Base-by-base conservation (phyloP, 2,888 invertebrate genomes). In the Drosophila stalkeri region DNA sequence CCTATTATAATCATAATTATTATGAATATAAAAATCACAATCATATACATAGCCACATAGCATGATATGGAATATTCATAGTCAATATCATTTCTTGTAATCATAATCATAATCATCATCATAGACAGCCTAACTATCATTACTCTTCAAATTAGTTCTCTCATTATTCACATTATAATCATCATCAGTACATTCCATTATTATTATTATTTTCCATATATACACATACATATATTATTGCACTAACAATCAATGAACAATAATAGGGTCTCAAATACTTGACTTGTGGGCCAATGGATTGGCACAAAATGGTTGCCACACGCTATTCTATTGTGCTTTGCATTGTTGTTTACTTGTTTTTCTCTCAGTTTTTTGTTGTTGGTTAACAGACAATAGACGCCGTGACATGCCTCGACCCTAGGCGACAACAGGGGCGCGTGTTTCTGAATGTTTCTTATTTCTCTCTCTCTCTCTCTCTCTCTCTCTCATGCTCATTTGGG, bases 221-320 rank as follows among this genome's bases (percentile, higher is more conserved):
- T 3, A 27, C 1, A 46, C 3, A 46, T 16, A n/a, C 6, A n/a
- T 31, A 18, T 39, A 39, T 39, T 33, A n/a, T 33, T 33, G 16
- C 33, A 20, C n/a, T 37, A 37, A 47, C 31, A 56, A 31, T 39
- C 37, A 23, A 23, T 39, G 54, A 12, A 16, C 39, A 37, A 55
- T 37, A 49, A 60, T 8, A 47, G 54, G 9, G 23, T 27, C 51
- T 59, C 31, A 62, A 55, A 54, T 64, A 77, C 79, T 88, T 83
- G 86, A 85, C 89, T 86, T 76, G 70, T 72, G 78, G 73, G 75
- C 83, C 83, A 85, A 88, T 85, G 67, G 78, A 69, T 82, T 73
- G 71, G 68, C 76, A 60, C 84, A 85, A 85, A 85, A 85, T 85
- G 85, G 86, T 77, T 75, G 76, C 74, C 80, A 69, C 72, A 69